phyloP scores from a whole-genome alignment of 1,140 invertebrate species.

The Pantala flavescens region DNA sequence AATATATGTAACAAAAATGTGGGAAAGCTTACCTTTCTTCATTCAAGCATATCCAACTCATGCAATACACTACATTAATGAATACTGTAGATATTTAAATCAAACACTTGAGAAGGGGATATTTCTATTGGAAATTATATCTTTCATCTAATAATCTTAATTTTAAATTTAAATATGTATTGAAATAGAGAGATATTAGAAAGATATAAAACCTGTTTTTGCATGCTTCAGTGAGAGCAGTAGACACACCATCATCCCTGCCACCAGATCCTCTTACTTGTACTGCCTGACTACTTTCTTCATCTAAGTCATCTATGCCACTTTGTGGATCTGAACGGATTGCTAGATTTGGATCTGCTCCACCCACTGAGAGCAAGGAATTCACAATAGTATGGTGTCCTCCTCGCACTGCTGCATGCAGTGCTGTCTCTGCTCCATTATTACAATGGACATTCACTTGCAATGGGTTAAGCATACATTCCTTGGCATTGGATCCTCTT shows the following conservation, averaged over 20 bases:
- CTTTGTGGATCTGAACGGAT: conserved; percentile 36
- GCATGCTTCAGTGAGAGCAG: conserved; percentile 63
- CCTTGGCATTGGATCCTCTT: conserved; percentile 30
- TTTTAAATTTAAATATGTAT: no score
- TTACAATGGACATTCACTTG: conserved; percentile 66
- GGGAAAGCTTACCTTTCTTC: no score
- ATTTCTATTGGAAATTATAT: no score
- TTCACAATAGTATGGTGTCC: conserved; percentile 63
- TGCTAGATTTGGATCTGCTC: conserved; percentile 58
- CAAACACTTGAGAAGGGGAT: no score
- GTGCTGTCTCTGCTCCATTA: conserved; percentile 59
- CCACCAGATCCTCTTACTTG: not conserved
- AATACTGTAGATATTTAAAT: no score
- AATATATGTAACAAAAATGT: no score
- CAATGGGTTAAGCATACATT: conserved; percentile 52
- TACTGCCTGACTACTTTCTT: not conserved
- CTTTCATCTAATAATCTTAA: no score
- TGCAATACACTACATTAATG: no score
- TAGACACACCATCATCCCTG: conserved; percentile 30
- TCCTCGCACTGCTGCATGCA: conserved; percentile 67
- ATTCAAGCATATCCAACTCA: no score
- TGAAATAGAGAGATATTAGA: no score
- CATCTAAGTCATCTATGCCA: conserved; percentile 11
- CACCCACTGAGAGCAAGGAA: conserved; percentile 60
- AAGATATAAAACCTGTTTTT: conserved; percentile 37